phyloP scores from a whole-genome alignment of 2,113 vertebrate species.

The Vulpes ferrilata region DNA sequence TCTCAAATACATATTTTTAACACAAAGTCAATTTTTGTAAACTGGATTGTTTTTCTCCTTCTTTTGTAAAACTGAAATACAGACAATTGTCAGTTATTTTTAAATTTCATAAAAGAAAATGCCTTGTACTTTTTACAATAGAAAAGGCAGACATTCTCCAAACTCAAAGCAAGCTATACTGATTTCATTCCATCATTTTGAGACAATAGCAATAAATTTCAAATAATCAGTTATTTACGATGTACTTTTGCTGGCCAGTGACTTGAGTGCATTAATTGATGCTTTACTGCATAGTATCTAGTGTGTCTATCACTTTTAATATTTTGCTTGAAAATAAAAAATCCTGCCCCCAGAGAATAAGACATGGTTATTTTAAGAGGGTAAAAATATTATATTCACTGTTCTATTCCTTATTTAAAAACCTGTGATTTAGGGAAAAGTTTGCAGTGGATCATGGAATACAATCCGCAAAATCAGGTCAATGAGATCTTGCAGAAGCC shows the following conservation, averaged over 20 bases:
- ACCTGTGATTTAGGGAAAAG: neutral
- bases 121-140: neutral
- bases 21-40: constrained; percentile 37
- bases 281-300: neutral
- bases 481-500: neutral
- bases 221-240: constrained; percentile 16
- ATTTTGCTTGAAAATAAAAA: neutral
- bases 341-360: neutral
- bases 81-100: constrained; percentile 50
- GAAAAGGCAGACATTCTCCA: neutral
- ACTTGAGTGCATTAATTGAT: neutral
- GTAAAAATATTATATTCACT: neutral
- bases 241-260: neutral
- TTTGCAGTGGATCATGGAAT: neutral
- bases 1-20: constrained; percentile 31
- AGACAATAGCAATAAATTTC: neutral
- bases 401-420: neutral
- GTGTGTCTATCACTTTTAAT: neutral
- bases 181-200: neutral
- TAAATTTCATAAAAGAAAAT: constrained; percentile 24
- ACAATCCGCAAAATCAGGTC: neutral
- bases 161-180: neutral
- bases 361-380: neutral
- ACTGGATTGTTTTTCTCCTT: neutral
- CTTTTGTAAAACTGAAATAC: constrained; percentile 53